phyloP scores from a whole-genome alignment of 2,113 vertebrate species.

The Triplophysa tibetana region DNA sequence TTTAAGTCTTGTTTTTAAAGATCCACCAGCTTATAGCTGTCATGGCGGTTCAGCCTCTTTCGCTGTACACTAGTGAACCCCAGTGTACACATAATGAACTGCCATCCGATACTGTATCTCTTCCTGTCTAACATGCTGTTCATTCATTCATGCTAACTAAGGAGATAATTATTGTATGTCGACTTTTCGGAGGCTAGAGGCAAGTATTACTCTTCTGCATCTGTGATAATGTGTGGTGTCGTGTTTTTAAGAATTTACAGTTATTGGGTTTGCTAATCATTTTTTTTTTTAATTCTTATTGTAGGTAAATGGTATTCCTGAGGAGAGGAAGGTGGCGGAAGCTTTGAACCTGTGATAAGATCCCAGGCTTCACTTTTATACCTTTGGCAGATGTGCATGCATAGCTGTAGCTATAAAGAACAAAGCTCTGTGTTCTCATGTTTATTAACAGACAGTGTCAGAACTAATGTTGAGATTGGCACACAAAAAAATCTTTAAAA shows the following conservation, averaged over 20 bases:
- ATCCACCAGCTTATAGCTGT: neutral
- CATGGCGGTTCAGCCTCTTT: neutral
- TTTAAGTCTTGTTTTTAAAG: neutral
- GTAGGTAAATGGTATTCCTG: conserved; percentile 99
- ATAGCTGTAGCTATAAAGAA: conserved; percentile 31
- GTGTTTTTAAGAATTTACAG: neutral
- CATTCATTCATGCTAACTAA: conserved; percentile 93
- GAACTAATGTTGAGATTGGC: neutral
- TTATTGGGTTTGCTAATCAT: neutral
- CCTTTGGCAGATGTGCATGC: conserved; percentile 66
- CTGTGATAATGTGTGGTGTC: conserved; percentile 1
- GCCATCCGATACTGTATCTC: conserved; percentile 45
- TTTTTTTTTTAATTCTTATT: conserved; percentile 47
- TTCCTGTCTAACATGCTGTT: conserved; percentile 69
- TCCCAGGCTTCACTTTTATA: neutral
- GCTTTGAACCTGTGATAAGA: conserved; percentile 86
- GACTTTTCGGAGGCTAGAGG: conserved; percentile 98
- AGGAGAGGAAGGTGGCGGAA: conserved; percentile 95
- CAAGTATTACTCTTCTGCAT: conserved; percentile 75
- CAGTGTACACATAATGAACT: conserved; percentile 54
- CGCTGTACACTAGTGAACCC: conserved; percentile 54
- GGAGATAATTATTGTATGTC: conserved; percentile 98
- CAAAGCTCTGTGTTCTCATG: conserved; percentile 19
- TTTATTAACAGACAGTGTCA: neutral
- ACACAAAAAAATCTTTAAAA: neutral